These are phyloP conservation scores for Chesias legatella DNA, from an alignment of 2,888 invertebrate species.

Conservation along the genomic window DNA sequence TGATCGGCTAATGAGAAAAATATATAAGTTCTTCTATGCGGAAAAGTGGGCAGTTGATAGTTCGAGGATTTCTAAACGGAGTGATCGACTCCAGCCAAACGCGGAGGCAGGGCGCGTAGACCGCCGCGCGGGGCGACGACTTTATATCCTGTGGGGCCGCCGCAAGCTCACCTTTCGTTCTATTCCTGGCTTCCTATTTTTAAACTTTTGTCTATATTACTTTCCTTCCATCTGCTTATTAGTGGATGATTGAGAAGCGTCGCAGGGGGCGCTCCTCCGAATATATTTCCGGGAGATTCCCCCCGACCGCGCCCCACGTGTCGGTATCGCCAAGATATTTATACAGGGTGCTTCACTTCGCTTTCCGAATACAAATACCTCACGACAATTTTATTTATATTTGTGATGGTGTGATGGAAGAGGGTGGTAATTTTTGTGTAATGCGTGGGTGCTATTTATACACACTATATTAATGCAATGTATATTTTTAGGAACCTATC, in stretches of 20 bases:
- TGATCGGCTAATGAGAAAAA: no score
- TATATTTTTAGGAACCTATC: conserved; percentile 4
- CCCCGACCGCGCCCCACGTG: conserved; percentile 47
- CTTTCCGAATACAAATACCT: conserved; percentile 21
- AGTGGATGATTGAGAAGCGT: conserved; percentile 77
- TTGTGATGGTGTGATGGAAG: conserved; percentile 12
- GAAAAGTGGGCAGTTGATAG: no score
- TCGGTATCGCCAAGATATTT: conserved; percentile 42
- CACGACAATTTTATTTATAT: conserved; percentile 16
- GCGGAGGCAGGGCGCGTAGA: conserved; percentile 43
- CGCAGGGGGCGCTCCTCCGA: conserved; percentile 74
- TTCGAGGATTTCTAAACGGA: no score
- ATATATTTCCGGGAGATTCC: conserved; percentile 66
- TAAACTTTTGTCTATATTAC: conserved; percentile 79
- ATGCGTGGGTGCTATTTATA: conserved; percentile 8
- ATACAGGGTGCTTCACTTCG: conserved; percentile 32
- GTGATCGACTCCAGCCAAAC: no score
- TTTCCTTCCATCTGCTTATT: conserved; percentile 78
- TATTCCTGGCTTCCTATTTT: conserved; percentile 71
- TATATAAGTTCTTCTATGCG: no score
- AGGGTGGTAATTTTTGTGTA: conserved; percentile 9
- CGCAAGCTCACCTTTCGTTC: conserved; percentile 77
- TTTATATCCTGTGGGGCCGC: conserved; percentile 72
- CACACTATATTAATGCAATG: conserved; percentile 3
- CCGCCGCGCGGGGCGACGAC: conserved; percentile 56